Evolutionary conservation across 92 coral and sea anemone species (phyloP), one percentile per base, ranked within the genome.

Genomic region (Epizoanthus stellaris): DNA sequence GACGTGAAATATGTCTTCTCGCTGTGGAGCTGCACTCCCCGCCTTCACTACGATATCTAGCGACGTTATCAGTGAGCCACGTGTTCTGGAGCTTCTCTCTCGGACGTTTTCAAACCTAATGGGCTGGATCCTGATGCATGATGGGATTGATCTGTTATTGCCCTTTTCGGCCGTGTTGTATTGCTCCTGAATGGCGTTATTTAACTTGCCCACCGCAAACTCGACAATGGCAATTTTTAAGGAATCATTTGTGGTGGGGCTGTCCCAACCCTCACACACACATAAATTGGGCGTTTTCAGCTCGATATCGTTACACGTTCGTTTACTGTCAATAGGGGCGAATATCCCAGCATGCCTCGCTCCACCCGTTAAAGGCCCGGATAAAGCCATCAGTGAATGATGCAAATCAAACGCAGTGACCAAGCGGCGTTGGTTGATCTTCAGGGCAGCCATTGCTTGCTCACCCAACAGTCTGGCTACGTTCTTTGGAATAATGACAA

Each of bases 151-250:
- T 11, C 90, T 80, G 36, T 72, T 72, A 52, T 0, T 49, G 5
- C 14, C 14, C 40, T 52, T 64, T 67, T 16, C 34, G 30, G 56
- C 20, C 17, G 81, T 60, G 0, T 52, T 42, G 59, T 75, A 85
- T 65, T 81, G 89, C 20, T 65, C 80, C 62, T 77, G 87, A 16
- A 95, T 49, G 63, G 66, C 58, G 80, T 93, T 91, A 67, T 95
- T 95, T 15, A 95, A 87, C 66, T 93, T 73, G 3, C 98, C 98
- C 60, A 93, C 79, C 15, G 97, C 98, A 73, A 95, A 95, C 87
- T 95, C 98, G 6, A 88, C 97, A 34, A 89, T 68, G 5, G 97
- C 92, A 7, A 94, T 86, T 75, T 83, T 88, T 11, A 81, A 53
- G 2, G 95, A 80, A 34, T 90, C 88, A 81, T 92, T 92, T 15